Conservation (phyloP, 2,113 vertebrate species). For the Sturnus vulgaris region DNA sequence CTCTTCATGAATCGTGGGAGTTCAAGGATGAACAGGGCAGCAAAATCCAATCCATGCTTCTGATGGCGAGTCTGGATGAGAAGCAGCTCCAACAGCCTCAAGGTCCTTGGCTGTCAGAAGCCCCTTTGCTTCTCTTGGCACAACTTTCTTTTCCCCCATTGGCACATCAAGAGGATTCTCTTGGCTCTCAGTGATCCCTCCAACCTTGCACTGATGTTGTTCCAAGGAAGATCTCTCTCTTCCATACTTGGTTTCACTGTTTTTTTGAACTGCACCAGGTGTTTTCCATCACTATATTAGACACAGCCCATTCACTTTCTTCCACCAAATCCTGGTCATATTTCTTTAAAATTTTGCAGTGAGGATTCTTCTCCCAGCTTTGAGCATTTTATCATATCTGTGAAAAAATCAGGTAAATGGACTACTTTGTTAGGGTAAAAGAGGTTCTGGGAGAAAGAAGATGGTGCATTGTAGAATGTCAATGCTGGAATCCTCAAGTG, state of each 20-base stretch:
- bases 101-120: background rate
- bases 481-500: background rate
- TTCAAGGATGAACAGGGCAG: background rate
- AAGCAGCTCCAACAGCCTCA: background rate
- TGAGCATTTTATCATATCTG: background rate
- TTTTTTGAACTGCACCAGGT: background rate
- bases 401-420: background rate
- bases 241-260: background rate
- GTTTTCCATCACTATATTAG: background rate
- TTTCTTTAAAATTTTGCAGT: background rate
- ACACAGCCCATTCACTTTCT: background rate
- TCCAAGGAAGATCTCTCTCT: background rate
- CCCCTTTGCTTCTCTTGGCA: background rate
- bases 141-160: background rate
- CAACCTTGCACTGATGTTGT: background rate
- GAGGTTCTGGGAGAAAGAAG: background rate
- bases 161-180: background rate
- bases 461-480: background rate
- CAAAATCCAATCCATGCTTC: background rate
- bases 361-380: background rate
- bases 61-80: background rate
- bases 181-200: background rate
- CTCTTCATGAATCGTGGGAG: accelerated
- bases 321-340: background rate
- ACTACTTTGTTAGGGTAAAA: background rate